phyloP scores from a whole-genome alignment of 2,888 invertebrate genomes.

The Lomographa bimaculata region DNA sequence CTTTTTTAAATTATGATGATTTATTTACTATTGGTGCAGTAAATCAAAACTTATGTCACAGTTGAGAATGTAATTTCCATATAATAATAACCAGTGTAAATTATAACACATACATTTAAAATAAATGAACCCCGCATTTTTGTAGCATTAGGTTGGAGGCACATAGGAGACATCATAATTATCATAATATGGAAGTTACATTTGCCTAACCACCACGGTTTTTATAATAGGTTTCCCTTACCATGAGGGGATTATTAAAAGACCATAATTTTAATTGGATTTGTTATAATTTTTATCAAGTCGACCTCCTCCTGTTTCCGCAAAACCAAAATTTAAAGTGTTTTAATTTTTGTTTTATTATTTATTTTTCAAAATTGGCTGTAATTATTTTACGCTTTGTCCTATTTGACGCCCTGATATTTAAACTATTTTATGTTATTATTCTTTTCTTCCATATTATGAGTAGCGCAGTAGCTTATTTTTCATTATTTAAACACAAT shows the following conservation, averaged over 20 bases:
- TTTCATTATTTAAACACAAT: slow-evolving; percentile 28
- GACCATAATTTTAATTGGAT: slow-evolving; percentile 42
- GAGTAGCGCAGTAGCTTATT: slow-evolving; percentile 1
- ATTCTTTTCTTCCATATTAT: slow-evolving; percentile 32
- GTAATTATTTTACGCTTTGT: slow-evolving; percentile 48
- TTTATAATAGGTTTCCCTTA: slow-evolving; percentile 42
- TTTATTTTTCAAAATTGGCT: slow-evolving; percentile 38
- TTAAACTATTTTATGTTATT: slow-evolving; percentile 43
- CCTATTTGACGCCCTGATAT: slow-evolving; percentile 75
- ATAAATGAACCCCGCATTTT: too few species aligned
- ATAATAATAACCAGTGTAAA: slow-evolving; percentile 34
- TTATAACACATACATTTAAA: too few species aligned
- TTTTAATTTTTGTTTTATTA: slow-evolving; percentile 47
- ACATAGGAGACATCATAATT: slow-evolving; percentile 31
- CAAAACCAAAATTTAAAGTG: slow-evolving; percentile 51
- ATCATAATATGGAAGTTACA: slow-evolving; percentile 64
- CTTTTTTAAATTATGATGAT: too few species aligned
- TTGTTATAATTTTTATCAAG: slow-evolving; percentile 47
- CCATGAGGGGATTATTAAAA: slow-evolving; percentile 71
- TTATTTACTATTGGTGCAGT: too few species aligned
- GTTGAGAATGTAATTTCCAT: slow-evolving; percentile 59
- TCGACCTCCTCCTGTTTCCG: slow-evolving; percentile 81
- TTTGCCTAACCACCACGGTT: slow-evolving; percentile 29
- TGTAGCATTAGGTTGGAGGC: slow-evolving; percentile 41
- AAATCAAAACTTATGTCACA: slow-evolving; percentile 2